phyloP scores from a whole-genome alignment of 1,140 invertebrate species.

The Drosophila quadrilineata region DNA sequence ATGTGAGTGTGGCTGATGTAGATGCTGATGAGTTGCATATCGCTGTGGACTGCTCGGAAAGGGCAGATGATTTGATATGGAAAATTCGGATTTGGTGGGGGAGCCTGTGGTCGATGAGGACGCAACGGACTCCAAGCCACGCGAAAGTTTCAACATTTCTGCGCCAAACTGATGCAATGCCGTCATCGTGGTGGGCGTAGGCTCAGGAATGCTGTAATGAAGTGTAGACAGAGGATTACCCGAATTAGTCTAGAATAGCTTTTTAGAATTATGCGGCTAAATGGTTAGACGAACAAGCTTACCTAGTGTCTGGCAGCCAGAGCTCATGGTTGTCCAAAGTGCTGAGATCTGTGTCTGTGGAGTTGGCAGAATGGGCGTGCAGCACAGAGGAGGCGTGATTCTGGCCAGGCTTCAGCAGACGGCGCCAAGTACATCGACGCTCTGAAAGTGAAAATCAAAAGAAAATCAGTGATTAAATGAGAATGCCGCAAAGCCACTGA shows the following conservation, averaged over 20 bases:
- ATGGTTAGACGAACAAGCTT: too few relatives aligned
- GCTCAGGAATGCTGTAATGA: conserved; percentile 82
- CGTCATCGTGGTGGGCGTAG: conserved; percentile 89
- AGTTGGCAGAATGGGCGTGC: conserved; percentile 88
- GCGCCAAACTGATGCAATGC: conserved; percentile 91
- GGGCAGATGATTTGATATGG: conserved; percentile 65
- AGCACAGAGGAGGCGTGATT: conserved; percentile 83
- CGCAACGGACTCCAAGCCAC: conserved; percentile 86
- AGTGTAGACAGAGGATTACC: neutral
- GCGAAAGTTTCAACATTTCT: conserved; percentile 90
- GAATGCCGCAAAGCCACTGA: too few relatives aligned
- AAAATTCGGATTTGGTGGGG: conserved; percentile 79
- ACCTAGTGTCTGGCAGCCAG: conserved; percentile 89
- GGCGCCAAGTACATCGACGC: conserved; percentile 85
- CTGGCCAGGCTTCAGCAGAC: conserved; percentile 82
- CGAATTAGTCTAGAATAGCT: neutral
- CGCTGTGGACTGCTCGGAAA: conserved; percentile 65
- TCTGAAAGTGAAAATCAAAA: conserved; percentile 76
- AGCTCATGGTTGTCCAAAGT: conserved; percentile 90
- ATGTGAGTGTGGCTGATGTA: conserved; percentile 15
- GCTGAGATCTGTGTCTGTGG: conserved; percentile 90
- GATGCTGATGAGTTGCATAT: conserved; percentile 46
- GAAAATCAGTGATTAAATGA: too few relatives aligned
- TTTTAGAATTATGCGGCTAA: too few relatives aligned
- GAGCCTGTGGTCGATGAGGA: conserved; percentile 81